These are phyloP conservation scores for Drosophila limbata DNA, from an alignment of 2,888 invertebrate genomes.

Conservation along the genomic window DNA sequence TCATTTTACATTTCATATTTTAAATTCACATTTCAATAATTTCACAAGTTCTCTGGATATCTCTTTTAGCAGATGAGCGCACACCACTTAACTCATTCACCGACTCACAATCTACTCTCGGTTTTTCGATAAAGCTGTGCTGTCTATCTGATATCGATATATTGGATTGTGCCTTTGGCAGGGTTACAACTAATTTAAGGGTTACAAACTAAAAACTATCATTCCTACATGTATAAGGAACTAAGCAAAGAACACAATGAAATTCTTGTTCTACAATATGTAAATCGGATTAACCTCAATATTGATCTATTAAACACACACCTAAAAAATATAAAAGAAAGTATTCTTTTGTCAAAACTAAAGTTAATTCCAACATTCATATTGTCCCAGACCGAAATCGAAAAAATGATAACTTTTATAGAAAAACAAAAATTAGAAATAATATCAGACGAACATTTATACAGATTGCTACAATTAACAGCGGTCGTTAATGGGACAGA, in stretches of 20 bases:
- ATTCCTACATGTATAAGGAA: background rate
- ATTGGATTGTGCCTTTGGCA: too few species aligned
- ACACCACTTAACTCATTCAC: too few species aligned
- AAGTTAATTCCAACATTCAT: slow-evolving; percentile 3
- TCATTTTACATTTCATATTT: too few species aligned
- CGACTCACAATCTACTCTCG: too few species aligned
- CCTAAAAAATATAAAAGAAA: background rate
- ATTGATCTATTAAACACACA: slow-evolving; percentile 2
- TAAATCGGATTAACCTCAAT: background rate
- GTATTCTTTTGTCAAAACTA: background rate
- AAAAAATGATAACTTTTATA: background rate
- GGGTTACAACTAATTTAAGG: too few species aligned
- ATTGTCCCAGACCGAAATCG: background rate
- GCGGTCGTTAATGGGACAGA: background rate
- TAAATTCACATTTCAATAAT: too few species aligned
- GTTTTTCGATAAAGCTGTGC: too few species aligned
- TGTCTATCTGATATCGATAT: too few species aligned
- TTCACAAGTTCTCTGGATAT: too few species aligned
- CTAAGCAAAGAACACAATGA: background rate
- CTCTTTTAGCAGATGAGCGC: too few species aligned
- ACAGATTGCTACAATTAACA: slow-evolving; percentile 1
- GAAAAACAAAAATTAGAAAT: slow-evolving; percentile 1
- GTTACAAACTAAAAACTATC: too few species aligned
- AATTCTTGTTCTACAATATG: background rate
- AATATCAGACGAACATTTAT: slow-evolving; percentile 2